Evolutionary conservation across 2,888 invertebrate genomes (phyloP), one percentile per base, ranked within the genome.

Genomic region (Ametastegia equiseti): DNA sequence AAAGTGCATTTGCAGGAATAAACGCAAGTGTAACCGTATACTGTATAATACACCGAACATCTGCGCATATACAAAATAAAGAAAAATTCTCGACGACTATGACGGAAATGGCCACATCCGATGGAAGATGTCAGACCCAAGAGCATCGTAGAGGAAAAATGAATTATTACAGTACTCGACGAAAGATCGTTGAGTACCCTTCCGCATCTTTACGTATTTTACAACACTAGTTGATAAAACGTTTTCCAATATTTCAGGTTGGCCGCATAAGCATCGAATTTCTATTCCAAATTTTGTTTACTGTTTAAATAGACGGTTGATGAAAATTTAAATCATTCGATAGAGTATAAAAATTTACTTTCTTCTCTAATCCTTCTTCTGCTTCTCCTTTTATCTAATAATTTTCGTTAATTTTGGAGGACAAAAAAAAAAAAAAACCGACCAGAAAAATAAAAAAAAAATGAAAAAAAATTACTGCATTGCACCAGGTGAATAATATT

Each of bases 401-500:
- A n/a, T n/a, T n/a, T n/a, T n/a, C n/a, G n/a, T n/a, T n/a, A n/a
- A n/a, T n/a, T n/a, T n/a, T n/a, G n/a, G n/a, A n/a, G n/a, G n/a
- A n/a, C n/a, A n/a, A n/a, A n/a, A n/a, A n/a, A n/a, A n/a, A n/a
- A n/a, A n/a, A n/a, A n/a, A n/a, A n/a, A n/a, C n/a, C n/a, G n/a
- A n/a, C n/a, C n/a, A n/a, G n/a, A n/a, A n/a, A n/a, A n/a, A n/a
- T n/a, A n/a, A n/a, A n/a, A n/a, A n/a, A n/a, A n/a, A n/a, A n/a
- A n/a, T n/a, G n/a, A n/a, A n/a, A n/a, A n/a, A n/a, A n/a, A n/a
- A n/a, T n/a, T 23, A 19, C 54, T 54, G 54, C 23, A 54, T n/a
- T n/a, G n/a, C 9, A 23, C 9, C 42, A 54, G 63, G 63, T 63
- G 63, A 63, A 33, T 63, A 63, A 63, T 63, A n/a, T n/a, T 33